Evolutionary conservation across 2,797 vertebrate genomes (phyloP), one percentile per base, ranked within the genome.

Genomic region (Ciconia nigra): DNA sequence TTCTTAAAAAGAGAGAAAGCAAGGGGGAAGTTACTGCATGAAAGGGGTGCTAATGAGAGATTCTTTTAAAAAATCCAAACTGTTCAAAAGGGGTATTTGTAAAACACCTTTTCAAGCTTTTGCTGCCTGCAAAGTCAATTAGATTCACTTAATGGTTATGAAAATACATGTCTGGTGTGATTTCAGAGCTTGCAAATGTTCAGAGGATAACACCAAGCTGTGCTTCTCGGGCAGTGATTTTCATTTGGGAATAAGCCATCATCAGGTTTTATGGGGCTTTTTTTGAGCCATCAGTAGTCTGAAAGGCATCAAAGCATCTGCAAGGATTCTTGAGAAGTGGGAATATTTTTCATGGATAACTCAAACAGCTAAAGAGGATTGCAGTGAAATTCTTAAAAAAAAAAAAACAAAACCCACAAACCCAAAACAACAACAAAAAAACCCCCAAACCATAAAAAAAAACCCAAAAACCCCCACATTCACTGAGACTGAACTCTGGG

Each of bases 221-320:
- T 83, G 84, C 79, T 74, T 93, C 82, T 87, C 0, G 21, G 84
- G 87, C 84, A 83, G 58, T 1, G 47, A 41, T 83, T 91, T 86
- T 83, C 77, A 5, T 93, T 83, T 49, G 85, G 78, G 90, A 89
- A n/a, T 81, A 91, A 96, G 62, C 57, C 42, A 28, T 83, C 69
- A 26, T 71, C 2, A 1, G 69, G 80, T 93, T 95, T 94, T 88
- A 90, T 0, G 0, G 76, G 49, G 55, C 41, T 93, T 77, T 83
- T 85, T 79, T 37, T 72, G 74, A 78, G 69, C 79, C 42, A 10
- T 54, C 46, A 28, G 72, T 78, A 65, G 72, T 49, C 82, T 94
- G 90, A 82, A 63, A 90, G 80, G 93, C 91, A 89, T 97, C 80
- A 86, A 96, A 96, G 91, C 70, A 69, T 79, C 77, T 90, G 58